A percentile compares a stretch with the other conserved stretches of the same genome.
These are phyloP conservation scores for Drosophila tani DNA, from an alignment of 1,140 invertebrate species.

Conservation along the genomic window DNA sequence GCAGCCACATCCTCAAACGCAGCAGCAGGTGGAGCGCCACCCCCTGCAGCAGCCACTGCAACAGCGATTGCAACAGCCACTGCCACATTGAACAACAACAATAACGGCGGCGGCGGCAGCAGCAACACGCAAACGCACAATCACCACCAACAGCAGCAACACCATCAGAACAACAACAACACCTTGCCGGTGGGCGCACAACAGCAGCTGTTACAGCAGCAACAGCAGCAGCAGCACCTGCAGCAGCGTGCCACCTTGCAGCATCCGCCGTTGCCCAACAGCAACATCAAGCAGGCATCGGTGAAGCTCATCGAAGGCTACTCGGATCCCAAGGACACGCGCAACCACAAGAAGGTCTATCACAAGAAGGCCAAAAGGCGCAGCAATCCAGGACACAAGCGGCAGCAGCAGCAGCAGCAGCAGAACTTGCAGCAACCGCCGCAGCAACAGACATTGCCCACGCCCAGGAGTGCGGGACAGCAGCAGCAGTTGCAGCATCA, in stretches of 20 bases:
- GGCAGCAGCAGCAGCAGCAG: conserved; percentile 54
- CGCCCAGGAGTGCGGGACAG: conserved; percentile 43
- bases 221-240: conserved; percentile 44
- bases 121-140: conserved; percentile 17
- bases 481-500: conserved; percentile 45
- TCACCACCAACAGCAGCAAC: conserved; percentile 12
- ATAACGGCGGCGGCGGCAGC: conserved; percentile 29
- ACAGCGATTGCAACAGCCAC: conserved; percentile 34
- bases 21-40: conserved; percentile 39
- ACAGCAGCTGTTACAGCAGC: conserved; percentile 45
- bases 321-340: conserved; percentile 81
- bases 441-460: conserved; percentile 53
- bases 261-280: conserved; percentile 75
- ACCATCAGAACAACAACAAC: conserved; percentile 27
- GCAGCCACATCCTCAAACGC: conserved; percentile 33
- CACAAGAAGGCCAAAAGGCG: conserved; percentile 80
- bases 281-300: conserved; percentile 80
- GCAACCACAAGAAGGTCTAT: conserved; percentile 79
- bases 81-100: conserved; percentile 37
- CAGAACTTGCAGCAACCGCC: conserved; percentile 44
- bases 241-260: conserved; percentile 70
- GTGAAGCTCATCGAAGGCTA: conserved; percentile 83
- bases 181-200: conserved; percentile 28
- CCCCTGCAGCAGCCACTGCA: conserved; percentile 35
- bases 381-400: conserved; percentile 51